Evolutionary conservation across 2,797 vertebrate genomes (phyloP).

Genomic region (Anguilla anguilla): DNA sequence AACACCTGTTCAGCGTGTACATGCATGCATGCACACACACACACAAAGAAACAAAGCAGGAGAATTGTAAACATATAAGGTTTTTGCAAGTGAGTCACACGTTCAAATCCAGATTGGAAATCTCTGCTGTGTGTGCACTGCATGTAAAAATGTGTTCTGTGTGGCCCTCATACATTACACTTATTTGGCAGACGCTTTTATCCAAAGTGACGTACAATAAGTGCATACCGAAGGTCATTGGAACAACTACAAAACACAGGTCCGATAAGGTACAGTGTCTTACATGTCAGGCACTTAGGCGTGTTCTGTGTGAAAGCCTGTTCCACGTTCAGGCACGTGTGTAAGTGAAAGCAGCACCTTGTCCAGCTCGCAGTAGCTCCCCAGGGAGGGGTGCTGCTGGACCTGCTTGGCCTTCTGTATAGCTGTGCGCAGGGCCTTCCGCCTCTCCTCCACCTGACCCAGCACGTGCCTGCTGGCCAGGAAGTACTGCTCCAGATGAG

Average conservation of each 20-base stretch:
- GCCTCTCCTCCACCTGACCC: slow-evolving; percentile 52
- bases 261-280: too few species aligned
- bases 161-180: too few species aligned
- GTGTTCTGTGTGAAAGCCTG: background rate
- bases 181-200: too few species aligned
- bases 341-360: slow-evolving; percentile 41
- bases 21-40: background rate
- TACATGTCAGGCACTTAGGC: background rate
- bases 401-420: slow-evolving; percentile 69
- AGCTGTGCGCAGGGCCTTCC: slow-evolving; percentile 53
- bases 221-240: too few species aligned
- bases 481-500: slow-evolving; percentile 51
- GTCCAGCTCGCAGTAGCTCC: slow-evolving; percentile 64
- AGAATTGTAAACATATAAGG: slow-evolving; percentile 15
- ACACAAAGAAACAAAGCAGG: background rate
- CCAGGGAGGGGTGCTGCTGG: slow-evolving; percentile 55
- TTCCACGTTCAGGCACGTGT: background rate
- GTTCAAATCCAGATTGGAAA: too few species aligned
- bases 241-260: too few species aligned
- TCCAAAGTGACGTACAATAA: too few species aligned
- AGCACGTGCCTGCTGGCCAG: slow-evolving; percentile 39
- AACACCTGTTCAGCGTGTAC: slow-evolving; percentile 55
- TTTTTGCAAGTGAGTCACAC: too few species aligned
- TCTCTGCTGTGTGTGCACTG: too few species aligned
- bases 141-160: background rate